These are phyloP conservation scores for Perdita meconis DNA, from an alignment of 2,888 invertebrate genomes.

Conservation along the genomic window DNA sequence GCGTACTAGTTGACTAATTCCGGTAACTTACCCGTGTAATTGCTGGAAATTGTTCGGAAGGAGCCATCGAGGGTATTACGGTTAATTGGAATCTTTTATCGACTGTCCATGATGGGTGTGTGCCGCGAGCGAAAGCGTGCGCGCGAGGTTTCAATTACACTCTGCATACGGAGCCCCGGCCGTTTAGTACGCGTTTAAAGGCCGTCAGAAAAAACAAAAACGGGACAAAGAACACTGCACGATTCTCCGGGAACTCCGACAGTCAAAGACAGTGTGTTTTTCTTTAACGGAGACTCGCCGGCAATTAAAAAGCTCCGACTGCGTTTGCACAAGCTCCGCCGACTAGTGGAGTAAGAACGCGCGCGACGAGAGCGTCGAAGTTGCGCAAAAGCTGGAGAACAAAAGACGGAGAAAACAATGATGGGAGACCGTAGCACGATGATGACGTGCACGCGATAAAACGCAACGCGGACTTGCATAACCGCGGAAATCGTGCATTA, in stretches of 20 bases:
- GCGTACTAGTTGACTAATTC: conserved; percentile 6
- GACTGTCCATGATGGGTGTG: not conserved
- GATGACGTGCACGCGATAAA: conserved; percentile 58
- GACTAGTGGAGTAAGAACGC: conserved; percentile 6
- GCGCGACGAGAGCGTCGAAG: not conserved
- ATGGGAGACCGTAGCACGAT: conserved; percentile 22
- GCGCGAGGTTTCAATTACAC: conserved; percentile 19
- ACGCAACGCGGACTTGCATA: conserved; percentile 73
- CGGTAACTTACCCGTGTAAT: conserved; percentile 38
- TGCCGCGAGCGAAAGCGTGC: not conserved
- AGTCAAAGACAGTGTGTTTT: not conserved
- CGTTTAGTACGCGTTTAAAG: not conserved
- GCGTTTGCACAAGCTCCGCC: not conserved
- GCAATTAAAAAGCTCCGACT: not conserved
- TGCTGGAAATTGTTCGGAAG: conserved; percentile 39
- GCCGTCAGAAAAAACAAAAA: not conserved
- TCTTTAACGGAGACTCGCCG: not conserved
- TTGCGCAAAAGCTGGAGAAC: conserved; percentile 34
- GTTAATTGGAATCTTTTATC: conserved; percentile 46
- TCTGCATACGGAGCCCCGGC: not conserved
- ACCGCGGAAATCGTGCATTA: conserved; percentile 77
- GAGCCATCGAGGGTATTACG: conserved; percentile 23
- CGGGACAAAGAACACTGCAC: too few relatives aligned
- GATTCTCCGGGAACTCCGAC: not conserved
- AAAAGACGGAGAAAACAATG: conserved; percentile 38